phyloP scores from a whole-genome alignment of 1,140 invertebrate genomes.

The Sarcophaga peregrina region DNA sequence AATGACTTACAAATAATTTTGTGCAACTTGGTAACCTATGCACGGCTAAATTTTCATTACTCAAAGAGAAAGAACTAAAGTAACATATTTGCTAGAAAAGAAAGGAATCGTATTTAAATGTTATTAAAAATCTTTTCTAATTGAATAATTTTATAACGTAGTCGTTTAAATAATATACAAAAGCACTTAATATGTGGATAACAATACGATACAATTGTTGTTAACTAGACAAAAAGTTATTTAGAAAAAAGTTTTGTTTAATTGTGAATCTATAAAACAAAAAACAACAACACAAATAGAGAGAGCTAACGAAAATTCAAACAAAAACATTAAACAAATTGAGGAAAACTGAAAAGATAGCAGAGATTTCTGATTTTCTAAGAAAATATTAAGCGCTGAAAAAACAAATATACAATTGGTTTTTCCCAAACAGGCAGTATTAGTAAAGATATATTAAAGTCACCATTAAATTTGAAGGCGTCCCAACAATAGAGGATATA shows the following conservation, averaged over 20 bases:
- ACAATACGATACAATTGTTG: neutral
- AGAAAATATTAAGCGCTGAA: no score
- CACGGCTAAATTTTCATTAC: no score
- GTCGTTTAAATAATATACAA: neutral
- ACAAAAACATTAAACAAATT: neutral
- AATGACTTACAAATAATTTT: no score
- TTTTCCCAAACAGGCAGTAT: no score
- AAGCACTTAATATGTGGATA: neutral
- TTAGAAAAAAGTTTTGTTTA: neutral
- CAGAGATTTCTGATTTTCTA: no score
- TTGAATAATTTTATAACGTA: slow-evolving; percentile 17
- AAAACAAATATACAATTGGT: no score
- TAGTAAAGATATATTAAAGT: neutral
- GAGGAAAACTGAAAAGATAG: no score
- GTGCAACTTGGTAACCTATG: no score
- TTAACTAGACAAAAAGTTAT: neutral
- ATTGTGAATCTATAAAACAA: neutral
- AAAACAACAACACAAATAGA: neutral
- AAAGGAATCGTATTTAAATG: neutral
- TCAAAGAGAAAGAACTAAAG: neutral
- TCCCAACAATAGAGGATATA: neutral
- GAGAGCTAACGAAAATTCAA: neutral
- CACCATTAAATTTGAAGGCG: neutral
- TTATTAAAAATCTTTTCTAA: neutral
- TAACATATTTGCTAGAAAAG: neutral